Percentiles rank a stretch among this genome's conserved stretches.
These are phyloP conservation scores for Rhombomys opimus DNA, from an alignment of 2,113 vertebrate species.

Conservation along the genomic window DNA sequence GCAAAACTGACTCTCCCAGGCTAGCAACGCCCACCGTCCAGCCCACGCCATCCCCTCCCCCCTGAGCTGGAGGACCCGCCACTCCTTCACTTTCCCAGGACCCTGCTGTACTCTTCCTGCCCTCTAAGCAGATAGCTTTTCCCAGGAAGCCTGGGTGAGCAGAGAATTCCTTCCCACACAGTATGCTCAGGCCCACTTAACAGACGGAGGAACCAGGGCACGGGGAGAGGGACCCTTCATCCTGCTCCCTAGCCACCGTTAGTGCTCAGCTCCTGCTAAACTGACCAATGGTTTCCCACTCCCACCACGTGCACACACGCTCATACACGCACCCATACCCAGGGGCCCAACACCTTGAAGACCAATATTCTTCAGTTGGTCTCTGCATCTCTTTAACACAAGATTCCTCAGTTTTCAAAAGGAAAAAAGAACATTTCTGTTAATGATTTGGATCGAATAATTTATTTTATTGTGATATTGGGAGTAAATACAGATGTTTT, in stretches of 20 bases:
- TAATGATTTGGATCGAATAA: constrained; percentile 72
- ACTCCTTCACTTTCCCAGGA: constrained; percentile 75
- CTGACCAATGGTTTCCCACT: not conserved
- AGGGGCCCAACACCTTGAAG: not conserved
- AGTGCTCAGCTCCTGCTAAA: not conserved
- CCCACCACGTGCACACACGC: not conserved
- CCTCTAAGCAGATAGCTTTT: constrained; percentile 44
- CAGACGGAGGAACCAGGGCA: not conserved
- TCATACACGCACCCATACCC: not conserved
- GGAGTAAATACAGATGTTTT: constrained; percentile 68
- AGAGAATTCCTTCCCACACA: constrained; percentile 9
- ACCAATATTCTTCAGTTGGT: not conserved
- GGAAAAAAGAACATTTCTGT: not conserved
- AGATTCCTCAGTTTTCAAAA: not conserved
- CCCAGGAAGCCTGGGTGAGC: constrained; percentile 58
- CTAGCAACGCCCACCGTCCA: not conserved
- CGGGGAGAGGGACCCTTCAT: too few species aligned
- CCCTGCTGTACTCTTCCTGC: constrained; percentile 50
- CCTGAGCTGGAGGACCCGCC: not conserved
- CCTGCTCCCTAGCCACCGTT: not conserved
- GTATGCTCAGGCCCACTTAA: not conserved
- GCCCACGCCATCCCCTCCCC: not conserved
- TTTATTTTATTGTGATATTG: constrained; percentile 76
- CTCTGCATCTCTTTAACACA: not conserved
- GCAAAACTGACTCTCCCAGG: constrained; percentile 10